phyloP scores from a whole-genome alignment of 2,113 vertebrate genomes.

The Amphiprion percula region DNA sequence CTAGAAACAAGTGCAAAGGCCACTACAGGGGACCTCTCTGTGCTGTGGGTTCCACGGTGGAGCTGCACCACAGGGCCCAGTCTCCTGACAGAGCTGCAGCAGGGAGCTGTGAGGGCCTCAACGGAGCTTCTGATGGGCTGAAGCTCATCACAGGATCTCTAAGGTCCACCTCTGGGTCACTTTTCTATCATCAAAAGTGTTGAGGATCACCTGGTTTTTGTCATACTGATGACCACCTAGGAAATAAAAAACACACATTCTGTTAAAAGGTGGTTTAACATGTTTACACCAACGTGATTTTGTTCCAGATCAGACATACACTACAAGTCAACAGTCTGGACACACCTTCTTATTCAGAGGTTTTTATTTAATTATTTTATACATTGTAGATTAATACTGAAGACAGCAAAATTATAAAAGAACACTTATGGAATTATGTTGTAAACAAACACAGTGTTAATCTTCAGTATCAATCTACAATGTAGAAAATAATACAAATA shows the following conservation, averaged over 20 bases:
- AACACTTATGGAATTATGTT: too few relatives aligned
- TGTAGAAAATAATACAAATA: too few relatives aligned
- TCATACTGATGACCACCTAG: constrained; percentile 93
- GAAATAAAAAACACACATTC: constrained; percentile 20
- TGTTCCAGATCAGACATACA: background rate
- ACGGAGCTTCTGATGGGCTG: background rate
- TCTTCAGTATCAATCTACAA: too few relatives aligned
- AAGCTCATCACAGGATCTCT: constrained; percentile 83
- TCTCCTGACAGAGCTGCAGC: background rate
- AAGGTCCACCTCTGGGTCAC: constrained; percentile 90
- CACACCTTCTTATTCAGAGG: too few relatives aligned
- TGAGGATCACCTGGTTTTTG: constrained; percentile 91
- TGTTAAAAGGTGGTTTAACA: too few relatives aligned
- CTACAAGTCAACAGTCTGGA: too few relatives aligned
- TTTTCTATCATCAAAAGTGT: constrained; percentile 85
- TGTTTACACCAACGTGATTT: too few relatives aligned
- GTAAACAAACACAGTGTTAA: too few relatives aligned
- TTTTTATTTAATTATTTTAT: too few relatives aligned
- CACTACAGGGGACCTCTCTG: background rate
- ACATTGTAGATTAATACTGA: too few relatives aligned
- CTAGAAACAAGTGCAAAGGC: background rate
- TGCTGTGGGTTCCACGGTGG: background rate
- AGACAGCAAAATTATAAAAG: too few relatives aligned
- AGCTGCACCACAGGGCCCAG: constrained; percentile 24
- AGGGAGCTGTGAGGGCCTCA: background rate